Conservation (phyloP, 2,113 vertebrate genomes). For the Equus przewalskii region DNA sequence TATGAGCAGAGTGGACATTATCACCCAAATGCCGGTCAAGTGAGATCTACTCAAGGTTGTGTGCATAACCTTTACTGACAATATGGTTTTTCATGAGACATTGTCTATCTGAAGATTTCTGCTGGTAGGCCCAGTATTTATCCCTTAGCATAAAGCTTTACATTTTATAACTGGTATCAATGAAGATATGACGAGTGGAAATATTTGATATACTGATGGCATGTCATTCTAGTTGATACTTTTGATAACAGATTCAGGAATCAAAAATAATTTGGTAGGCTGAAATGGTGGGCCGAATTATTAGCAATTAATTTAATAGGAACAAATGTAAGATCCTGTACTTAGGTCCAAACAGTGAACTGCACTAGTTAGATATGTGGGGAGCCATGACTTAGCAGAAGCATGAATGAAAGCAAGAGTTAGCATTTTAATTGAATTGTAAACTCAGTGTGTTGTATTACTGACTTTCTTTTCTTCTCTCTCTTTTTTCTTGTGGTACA, state of each 20-base stretch:
- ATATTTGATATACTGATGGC: background rate
- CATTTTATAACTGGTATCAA: background rate
- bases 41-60: background rate
- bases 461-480: background rate
- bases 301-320: background rate
- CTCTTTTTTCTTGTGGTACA: background rate
- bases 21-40: background rate
- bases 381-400: background rate
- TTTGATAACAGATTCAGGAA: background rate
- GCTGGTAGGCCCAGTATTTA: background rate
- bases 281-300: background rate
- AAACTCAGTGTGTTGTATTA: background rate
- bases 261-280: background rate
- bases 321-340: background rate
- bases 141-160: background rate
- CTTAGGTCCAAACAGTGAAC: background rate
- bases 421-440: background rate
- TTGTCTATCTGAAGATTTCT: background rate
- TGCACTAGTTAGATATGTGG: background rate
- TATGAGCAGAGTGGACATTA: background rate
- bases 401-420: background rate
- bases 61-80: background rate
- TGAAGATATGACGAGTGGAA: background rate
- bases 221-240: background rate
- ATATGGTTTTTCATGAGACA: background rate